phyloP scores from a whole-genome alignment of 2,113 vertebrate species.

The Dromiciops gliroides region DNA sequence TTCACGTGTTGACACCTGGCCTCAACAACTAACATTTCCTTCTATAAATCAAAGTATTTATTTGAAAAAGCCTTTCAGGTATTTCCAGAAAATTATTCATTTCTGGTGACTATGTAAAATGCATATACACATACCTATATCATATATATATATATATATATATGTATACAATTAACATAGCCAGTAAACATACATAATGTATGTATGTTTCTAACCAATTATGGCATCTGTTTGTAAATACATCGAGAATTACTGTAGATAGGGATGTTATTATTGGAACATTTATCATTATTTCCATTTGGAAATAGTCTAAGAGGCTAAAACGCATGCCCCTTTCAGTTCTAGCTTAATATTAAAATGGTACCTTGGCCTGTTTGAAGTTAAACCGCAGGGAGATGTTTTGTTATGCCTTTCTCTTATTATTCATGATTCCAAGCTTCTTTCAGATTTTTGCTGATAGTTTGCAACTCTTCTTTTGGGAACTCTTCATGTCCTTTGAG shows the following conservation, averaged over 20 bases:
- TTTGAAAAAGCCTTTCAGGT: slow-evolving; percentile 6
- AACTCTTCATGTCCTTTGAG: background rate
- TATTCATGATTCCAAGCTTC: background rate
- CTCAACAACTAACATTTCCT: background rate
- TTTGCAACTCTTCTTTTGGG: background rate
- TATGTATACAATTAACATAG: too few species aligned
- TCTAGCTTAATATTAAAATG: slow-evolving; percentile 56
- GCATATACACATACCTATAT: too few species aligned
- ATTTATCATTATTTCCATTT: slow-evolving; percentile 70
- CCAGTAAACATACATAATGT: too few species aligned
- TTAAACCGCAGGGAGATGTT: background rate
- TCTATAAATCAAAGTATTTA: slow-evolving; percentile 39
- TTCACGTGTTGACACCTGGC: background rate
- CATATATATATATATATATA: too few species aligned
- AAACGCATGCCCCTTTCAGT: slow-evolving; percentile 52
- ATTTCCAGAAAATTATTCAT: background rate
- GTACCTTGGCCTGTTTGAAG: background rate
- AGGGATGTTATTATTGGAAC: background rate
- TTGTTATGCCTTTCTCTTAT: background rate
- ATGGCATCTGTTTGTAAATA: slow-evolving; percentile 9
- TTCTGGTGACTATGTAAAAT: background rate
- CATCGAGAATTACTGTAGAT: slow-evolving; percentile 27
- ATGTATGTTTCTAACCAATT: background rate
- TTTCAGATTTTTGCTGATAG: background rate
- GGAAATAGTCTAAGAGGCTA: slow-evolving; percentile 69